phyloP scores from a whole-genome alignment of 1,140 invertebrate species.

The Acyrthosiphon pisum region DNA sequence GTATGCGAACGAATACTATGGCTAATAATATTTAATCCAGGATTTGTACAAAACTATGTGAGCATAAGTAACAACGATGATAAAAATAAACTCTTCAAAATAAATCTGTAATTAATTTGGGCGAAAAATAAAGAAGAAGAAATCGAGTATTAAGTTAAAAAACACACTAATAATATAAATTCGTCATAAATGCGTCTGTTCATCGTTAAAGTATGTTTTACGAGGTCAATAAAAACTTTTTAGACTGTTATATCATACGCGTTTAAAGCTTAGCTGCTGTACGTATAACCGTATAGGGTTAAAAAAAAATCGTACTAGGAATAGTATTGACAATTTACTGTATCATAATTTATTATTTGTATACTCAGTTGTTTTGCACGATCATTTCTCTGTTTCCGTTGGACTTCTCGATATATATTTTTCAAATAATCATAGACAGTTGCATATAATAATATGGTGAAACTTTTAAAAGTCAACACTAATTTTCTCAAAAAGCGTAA shows the following conservation, averaged over 20 bases:
- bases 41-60: not conserved
- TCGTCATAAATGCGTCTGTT: not conserved
- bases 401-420: not conserved
- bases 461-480: not conserved
- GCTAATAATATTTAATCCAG: not conserved
- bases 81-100: not conserved
- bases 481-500: not conserved
- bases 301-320: not conserved
- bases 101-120: not conserved
- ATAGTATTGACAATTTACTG: too few species aligned
- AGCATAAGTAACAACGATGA: not conserved
- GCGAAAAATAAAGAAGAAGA: not conserved
- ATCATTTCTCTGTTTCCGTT: not conserved
- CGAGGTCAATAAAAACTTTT: not conserved
- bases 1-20: not conserved
- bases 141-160: not conserved
- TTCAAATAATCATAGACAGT: not conserved
- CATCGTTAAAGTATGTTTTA: not conserved
- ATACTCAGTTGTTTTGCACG: not conserved
- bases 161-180: not conserved
- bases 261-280: not conserved
- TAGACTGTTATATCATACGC: not conserved
- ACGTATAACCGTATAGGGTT: too few species aligned
- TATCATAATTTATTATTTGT: too few species aligned
- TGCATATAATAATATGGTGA: not conserved